Conservation (phyloP, 2,113 vertebrate genomes). For the Forbesichthys papilliferus region DNA sequence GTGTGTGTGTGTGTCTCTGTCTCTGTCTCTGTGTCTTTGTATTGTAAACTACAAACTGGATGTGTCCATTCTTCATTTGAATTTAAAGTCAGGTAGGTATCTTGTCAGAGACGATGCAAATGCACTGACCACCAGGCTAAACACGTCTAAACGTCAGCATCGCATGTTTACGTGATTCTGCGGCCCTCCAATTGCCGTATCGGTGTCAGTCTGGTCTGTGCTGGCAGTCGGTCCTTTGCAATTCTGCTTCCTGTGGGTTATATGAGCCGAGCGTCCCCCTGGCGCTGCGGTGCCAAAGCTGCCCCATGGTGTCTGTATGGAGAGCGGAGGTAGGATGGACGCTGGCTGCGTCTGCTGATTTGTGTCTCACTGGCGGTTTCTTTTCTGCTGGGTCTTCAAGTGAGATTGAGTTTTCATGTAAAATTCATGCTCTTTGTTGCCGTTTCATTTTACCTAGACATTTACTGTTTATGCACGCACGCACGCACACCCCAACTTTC, state of each 20-base stretch:
- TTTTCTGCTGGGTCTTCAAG: too few species aligned
- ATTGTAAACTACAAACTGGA: neutral
- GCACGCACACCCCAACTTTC: neutral
- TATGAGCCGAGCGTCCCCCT: neutral
- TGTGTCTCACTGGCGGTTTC: too few species aligned
- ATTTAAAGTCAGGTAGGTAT: conserved; percentile 28
- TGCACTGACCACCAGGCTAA: too few species aligned
- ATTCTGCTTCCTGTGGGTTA: neutral
- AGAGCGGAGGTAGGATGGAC: too few species aligned
- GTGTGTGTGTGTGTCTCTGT: neutral
- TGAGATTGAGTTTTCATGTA: too few species aligned
- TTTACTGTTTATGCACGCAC: neutral
- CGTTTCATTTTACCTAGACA: too few species aligned
- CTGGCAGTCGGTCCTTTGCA: neutral
- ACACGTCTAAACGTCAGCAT: too few species aligned
- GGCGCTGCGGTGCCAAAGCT: neutral
- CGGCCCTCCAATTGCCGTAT: neutral
- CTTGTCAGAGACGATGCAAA: neutral
- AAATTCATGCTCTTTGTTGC: too few species aligned
- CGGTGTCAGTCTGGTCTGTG: neutral
- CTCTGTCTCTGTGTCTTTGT: conserved; percentile 11
- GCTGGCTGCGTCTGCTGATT: too few species aligned
- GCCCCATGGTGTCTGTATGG: neutral
- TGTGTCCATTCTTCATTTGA: neutral
- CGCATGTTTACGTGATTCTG: neutral